Evolutionary conservation across 2,797 vertebrate species (phyloP).

Genomic region (Acanthurus lineatus): DNA sequence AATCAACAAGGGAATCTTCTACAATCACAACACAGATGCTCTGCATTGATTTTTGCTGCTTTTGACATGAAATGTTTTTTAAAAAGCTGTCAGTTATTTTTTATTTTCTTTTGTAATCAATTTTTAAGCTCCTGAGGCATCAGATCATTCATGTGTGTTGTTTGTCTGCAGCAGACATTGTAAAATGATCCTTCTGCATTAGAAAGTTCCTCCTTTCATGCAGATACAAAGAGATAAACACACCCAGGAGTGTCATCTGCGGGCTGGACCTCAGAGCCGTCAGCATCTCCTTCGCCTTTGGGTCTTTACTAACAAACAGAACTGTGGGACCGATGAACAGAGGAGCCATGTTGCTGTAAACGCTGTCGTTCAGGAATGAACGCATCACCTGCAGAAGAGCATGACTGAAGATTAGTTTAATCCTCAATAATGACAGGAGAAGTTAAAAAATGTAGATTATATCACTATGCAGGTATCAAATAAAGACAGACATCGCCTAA

Average conservation of each 20-base stretch:
- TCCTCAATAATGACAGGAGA: neutral
- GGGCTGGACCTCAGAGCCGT: conserved; percentile 82
- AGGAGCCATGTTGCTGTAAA: conserved; percentile 88
- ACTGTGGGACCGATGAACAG: conserved; percentile 90
- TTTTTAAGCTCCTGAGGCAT: neutral
- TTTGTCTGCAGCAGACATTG: neutral
- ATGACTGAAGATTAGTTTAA: neutral
- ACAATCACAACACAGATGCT: neutral
- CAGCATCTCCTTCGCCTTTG: conserved; percentile 92
- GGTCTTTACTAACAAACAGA: conserved; percentile 89
- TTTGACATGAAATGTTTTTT: too few relatives aligned
- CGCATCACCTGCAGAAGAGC: conserved; percentile 82
- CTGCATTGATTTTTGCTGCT: too few relatives aligned
- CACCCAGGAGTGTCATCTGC: conserved; percentile 91
- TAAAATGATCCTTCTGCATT: neutral
- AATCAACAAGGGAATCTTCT: neutral
- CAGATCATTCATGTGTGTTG: too few relatives aligned
- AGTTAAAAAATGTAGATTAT: neutral
- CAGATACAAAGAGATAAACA: neutral
- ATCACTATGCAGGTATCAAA: too few relatives aligned
- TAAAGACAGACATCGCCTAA: too few relatives aligned
- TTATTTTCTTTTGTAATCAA: too few relatives aligned
- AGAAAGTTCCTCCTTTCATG: neutral
- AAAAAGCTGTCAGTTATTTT: too few relatives aligned
- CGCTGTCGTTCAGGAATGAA: conserved; percentile 84